Conservation (phyloP, 2,797 vertebrate species). For the Acanthopagrus latus region DNA sequence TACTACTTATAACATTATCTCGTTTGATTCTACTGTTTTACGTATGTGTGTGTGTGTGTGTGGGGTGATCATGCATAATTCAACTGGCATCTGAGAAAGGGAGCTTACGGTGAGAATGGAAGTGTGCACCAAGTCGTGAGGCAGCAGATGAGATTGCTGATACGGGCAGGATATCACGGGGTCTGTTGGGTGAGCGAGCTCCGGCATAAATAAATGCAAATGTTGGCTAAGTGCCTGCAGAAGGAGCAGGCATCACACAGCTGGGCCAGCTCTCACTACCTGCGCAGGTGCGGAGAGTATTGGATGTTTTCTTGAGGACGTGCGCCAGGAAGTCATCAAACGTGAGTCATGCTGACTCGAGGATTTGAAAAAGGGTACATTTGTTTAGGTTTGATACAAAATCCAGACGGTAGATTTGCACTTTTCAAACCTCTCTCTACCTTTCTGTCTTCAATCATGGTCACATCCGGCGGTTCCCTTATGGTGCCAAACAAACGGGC, state of each 20-base stretch:
- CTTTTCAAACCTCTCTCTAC: neutral
- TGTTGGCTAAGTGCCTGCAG: conserved; percentile 54
- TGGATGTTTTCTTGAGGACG: conserved; percentile 19
- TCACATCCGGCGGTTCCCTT: conserved; percentile 48
- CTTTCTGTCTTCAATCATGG: neutral
- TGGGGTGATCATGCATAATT: conserved; percentile 44
- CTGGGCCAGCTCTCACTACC: conserved; percentile 33
- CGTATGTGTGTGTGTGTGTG: conserved; percentile 11
- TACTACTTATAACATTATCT: conserved; percentile 12
- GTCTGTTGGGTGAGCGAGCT: conserved; percentile 42
- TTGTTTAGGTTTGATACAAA: neutral
- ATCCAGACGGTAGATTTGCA: neutral
- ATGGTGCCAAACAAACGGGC: conserved; percentile 40
- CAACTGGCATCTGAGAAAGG: conserved; percentile 34
- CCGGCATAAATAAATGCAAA: conserved; percentile 69
- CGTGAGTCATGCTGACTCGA: conserved; percentile 1
- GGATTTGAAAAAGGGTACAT: conserved; percentile 3
- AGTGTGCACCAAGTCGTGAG: conserved; percentile 36
- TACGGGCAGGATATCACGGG: conserved; percentile 47
- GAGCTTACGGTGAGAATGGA: conserved; percentile 51
- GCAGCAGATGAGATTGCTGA: conserved; percentile 59
- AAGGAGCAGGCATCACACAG: conserved; percentile 51
- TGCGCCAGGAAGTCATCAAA: conserved; percentile 10
- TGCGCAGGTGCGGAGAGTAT: conserved; percentile 31
- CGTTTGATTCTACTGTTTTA: neutral